phyloP scores from a whole-genome alignment of 2,113 vertebrate species.

The Crotalus horridus region DNA sequence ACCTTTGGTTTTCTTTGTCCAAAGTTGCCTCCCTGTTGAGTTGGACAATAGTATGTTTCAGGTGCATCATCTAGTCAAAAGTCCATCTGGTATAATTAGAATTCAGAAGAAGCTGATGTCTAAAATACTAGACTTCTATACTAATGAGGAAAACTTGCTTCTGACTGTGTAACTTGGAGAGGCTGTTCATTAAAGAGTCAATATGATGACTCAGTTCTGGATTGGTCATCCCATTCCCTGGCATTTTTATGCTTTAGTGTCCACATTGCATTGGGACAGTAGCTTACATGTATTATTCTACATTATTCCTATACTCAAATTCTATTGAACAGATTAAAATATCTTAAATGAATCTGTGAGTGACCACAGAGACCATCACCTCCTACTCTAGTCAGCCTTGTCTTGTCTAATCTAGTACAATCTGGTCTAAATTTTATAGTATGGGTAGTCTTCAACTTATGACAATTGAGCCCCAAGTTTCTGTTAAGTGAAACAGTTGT shows the following conservation, averaged over 20 bases:
- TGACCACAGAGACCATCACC: background rate
- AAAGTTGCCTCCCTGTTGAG: background rate
- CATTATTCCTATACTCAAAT: background rate
- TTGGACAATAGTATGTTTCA: background rate
- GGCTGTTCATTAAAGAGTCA: background rate
- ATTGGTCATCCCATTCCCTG: background rate
- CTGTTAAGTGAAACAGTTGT: no score
- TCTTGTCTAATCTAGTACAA: background rate
- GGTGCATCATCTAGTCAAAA: background rate
- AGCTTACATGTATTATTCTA: background rate
- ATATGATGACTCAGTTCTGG: background rate
- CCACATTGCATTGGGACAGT: background rate
- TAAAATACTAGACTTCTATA: background rate
- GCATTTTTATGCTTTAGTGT: background rate
- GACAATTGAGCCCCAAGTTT: no score
- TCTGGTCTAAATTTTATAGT: background rate
- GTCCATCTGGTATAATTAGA: background rate
- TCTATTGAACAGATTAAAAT: background rate
- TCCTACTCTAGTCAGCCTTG: background rate
- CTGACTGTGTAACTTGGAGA: background rate
- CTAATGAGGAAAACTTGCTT: background rate
- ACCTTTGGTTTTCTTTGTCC: background rate
- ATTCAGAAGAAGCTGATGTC: background rate
- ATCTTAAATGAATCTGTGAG: background rate
- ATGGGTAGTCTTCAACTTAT: no score